Evolutionary conservation across 30 jellyfish, hydroid and myxozoan genomes (phyloP).

Genomic region (Clytia hemisphaerica): DNA sequence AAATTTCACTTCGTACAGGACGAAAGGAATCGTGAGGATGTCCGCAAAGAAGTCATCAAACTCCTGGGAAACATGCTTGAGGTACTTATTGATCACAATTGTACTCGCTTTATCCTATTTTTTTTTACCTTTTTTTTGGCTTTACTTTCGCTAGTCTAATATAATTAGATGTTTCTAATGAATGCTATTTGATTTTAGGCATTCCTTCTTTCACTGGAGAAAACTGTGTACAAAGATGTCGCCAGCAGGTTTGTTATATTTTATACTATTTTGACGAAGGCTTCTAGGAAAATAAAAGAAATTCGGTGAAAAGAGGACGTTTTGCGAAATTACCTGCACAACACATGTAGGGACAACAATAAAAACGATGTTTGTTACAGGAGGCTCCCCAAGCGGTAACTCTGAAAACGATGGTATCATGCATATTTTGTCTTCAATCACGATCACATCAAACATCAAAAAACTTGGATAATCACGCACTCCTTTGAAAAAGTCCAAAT

Average conservation of each 20-base stretch:
- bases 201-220: conserved; percentile 18
- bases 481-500: too few species aligned
- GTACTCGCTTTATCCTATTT: not conserved
- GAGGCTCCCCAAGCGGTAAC: too few species aligned
- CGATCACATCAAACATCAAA: too few species aligned
- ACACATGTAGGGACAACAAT: too few species aligned
- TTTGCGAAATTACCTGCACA: too few species aligned
- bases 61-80: conserved; percentile 34
- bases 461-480: too few species aligned
- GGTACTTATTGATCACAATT: conserved; percentile 14
- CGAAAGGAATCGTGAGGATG: conserved; percentile 5
- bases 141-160: not conserved
- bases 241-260: conserved; percentile 13
- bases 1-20: conserved; percentile 12
- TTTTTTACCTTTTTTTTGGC: conserved; percentile 20
- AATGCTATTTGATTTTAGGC: not conserved
- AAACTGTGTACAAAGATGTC: conserved; percentile 10
- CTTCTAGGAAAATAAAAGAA: too few species aligned
- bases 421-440: too few species aligned
- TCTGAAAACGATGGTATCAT: too few species aligned
- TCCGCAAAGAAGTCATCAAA: conserved; percentile 24
- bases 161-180: not conserved
- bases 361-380: too few species aligned
- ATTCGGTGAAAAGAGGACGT: too few species aligned
- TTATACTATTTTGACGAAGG: too few species aligned